These are phyloP conservation scores for Clunio marinus DNA, from an alignment of 2,888 invertebrate genomes.

Conservation along the genomic window DNA sequence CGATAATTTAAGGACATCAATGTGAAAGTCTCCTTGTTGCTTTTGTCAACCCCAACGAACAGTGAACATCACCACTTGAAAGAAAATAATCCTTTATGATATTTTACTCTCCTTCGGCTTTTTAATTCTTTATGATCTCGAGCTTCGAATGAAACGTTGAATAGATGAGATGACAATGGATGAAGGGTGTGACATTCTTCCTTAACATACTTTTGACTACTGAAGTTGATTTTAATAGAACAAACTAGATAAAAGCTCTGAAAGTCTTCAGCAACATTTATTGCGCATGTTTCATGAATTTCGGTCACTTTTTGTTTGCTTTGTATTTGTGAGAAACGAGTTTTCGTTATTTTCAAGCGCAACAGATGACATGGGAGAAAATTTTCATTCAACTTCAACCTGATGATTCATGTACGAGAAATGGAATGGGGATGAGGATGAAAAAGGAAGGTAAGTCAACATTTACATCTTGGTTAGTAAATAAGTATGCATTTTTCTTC, in stretches of 20 bases:
- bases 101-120: background rate
- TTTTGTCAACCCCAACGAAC: background rate
- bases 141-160: background rate
- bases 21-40: background rate
- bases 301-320: slow-evolving; percentile 8
- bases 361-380: slow-evolving; percentile 34
- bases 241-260: slow-evolving; percentile 25
- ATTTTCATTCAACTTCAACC: slow-evolving; percentile 10
- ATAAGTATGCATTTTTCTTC: too few species aligned
- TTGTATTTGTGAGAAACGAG: background rate
- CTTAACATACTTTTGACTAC: background rate
- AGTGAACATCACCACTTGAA: slow-evolving; percentile 15
- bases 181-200: background rate
- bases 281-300: slow-evolving; percentile 9
- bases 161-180: background rate
- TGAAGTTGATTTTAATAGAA: slow-evolving; percentile 26
- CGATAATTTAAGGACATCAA: slow-evolving; percentile 38
- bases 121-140: slow-evolving; percentile 33
- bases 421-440: background rate
- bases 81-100: slow-evolving; percentile 34
- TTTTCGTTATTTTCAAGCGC: background rate
- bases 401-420: slow-evolving; percentile 23
- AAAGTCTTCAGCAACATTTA: background rate
- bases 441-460: background rate
- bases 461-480: too few species aligned